Conservation (phyloP, 2,797 vertebrate genomes). For the Oceanodroma leucorhoa region DNA sequence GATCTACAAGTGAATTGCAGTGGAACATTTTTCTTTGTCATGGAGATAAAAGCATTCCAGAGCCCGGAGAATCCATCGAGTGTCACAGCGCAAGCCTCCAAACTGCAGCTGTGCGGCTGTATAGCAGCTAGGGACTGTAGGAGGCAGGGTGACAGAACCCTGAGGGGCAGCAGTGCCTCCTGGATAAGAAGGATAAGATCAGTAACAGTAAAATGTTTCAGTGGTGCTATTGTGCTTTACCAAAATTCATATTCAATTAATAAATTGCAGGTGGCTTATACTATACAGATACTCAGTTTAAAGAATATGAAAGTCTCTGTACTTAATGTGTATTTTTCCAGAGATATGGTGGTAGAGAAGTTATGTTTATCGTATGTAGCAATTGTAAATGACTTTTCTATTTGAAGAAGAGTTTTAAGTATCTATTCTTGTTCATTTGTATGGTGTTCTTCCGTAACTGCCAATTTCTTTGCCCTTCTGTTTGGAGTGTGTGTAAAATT, state of each 20-base stretch:
- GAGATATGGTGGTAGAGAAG: not conserved
- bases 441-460: not conserved
- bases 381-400: not conserved
- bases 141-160: not conserved
- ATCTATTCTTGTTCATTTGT: not conserved
- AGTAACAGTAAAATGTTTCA: not conserved
- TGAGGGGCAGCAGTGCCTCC: not conserved
- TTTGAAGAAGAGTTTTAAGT: not conserved
- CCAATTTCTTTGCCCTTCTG: not conserved
- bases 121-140: not conserved
- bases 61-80: conserved; percentile 18
- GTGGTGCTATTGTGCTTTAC: not conserved
- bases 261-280: not conserved
- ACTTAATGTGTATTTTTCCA: not conserved
- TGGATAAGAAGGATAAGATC: not conserved
- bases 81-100: not conserved
- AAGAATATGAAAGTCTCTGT: not conserved
- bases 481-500: not conserved
- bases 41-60: conserved; percentile 75
- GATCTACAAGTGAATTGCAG: conserved; percentile 67
- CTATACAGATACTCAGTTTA: not conserved
- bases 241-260: not conserved
- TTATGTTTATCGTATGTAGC: not conserved
- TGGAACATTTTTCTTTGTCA: conserved; percentile 73
- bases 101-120: conserved; percentile 3